These are phyloP conservation scores for Microchirus variegatus DNA, from an alignment of 2,797 vertebrate genomes.

Conservation along the genomic window DNA sequence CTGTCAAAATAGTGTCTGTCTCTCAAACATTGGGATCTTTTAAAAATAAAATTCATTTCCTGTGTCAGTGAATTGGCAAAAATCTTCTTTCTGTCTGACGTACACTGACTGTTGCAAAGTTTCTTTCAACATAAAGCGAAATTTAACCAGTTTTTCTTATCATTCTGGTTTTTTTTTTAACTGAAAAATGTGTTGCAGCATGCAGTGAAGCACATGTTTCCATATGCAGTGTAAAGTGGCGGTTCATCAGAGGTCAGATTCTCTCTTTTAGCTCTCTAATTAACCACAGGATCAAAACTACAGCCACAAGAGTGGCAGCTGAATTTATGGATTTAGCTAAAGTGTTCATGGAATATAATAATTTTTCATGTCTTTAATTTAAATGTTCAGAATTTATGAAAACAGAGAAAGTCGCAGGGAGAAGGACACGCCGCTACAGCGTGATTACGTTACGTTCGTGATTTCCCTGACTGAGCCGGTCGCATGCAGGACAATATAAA, in stretches of 20 bases:
- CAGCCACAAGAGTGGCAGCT: conserved; percentile 4
- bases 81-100: too few species aligned
- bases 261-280: conserved; percentile 30
- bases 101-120: too few species aligned
- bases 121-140: too few species aligned
- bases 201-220: not conserved
- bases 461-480: conserved; percentile 55
- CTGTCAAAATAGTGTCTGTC: too few species aligned
- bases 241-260: conserved; percentile 35
- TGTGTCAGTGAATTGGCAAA: too few species aligned
- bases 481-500: conserved; percentile 69
- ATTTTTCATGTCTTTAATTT: not conserved
- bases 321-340: conserved; percentile 23
- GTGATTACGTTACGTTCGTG: conserved; percentile 58
- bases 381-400: not conserved
- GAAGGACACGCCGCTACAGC: conserved; percentile 11
- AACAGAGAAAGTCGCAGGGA: conserved; percentile 1
- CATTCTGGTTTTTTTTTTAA: too few species aligned
- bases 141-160: too few species aligned
- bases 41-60: too few species aligned
- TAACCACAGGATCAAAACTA: conserved; percentile 20
- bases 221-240: not conserved
- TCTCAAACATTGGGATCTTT: too few species aligned
- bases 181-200: not conserved
- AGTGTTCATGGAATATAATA: too few species aligned